Evolutionary conservation across 35 echinoderm and acorn worm species (phyloP), one percentile per base, ranked within the genome.

Genomic region (Ophioderma brevispina): DNA sequence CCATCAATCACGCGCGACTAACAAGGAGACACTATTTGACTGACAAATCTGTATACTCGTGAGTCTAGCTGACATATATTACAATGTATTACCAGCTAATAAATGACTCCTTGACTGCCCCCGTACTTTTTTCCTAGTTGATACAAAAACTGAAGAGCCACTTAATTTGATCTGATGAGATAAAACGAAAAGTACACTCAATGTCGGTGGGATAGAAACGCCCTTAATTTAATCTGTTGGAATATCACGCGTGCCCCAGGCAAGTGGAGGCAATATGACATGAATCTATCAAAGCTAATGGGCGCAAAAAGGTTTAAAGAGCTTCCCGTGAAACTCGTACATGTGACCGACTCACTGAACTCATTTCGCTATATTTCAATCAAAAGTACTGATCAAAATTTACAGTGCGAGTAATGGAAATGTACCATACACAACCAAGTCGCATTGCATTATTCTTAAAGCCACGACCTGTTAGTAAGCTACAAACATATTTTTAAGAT

Each of bases 151-250:
- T 70, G 23, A 70, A 70, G 59, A 70, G 59, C 23, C 59, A 70
- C 59, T 70, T 70, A 70, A 70, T 70, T 70, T 70, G 59, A 30
- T 70, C 59, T 70, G 59, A 70, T 70, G 59, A 70, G 59, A 18
- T 70, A 70, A 70, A 70, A 70, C 59, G 59, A 70, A 70, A 70
- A 70, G 59, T 70, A 70, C 59, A 70, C 59, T 70, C 28, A 25
- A 70, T 70, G 59, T 70, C 59, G 59, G 15, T 18, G 15, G n/a
- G 59, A 70, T 70, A 70, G 15, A 25, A 25, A 18, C 59, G 59
- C 59, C 59, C 59, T 70, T 70, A 70, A 70, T 70, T 70, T 70
- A 70, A 70, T 70, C 59, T 70, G 23, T 6, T 70, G 5, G 59
- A 2, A 70, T 70, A 70, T 70, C 59, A 70, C 59, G 59, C 59